Evolutionary conservation across 2,113 vertebrate genomes (phyloP).

Genomic region (Brienomyrus brachyistius): DNA sequence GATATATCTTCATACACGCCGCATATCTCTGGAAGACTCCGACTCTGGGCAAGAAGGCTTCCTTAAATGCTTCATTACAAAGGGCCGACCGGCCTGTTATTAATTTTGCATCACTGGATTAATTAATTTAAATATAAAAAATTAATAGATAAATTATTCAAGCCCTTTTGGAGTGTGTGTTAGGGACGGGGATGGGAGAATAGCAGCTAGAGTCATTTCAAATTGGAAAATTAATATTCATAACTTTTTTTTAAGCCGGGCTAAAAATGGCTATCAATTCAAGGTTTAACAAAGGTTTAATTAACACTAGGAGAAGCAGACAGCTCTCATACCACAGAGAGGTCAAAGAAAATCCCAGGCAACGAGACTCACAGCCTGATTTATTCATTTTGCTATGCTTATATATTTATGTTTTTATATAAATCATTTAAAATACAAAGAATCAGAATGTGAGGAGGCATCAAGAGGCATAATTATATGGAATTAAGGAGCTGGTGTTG

Average conservation of each 20-base stretch:
- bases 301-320: conserved; percentile 43
- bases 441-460: background rate
- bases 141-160: conserved; percentile 91
- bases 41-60: conserved; percentile 40
- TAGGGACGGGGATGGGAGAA: conserved; percentile 49
- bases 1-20: conserved; percentile 37
- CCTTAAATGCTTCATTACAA: conserved; percentile 54
- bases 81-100: conserved; percentile 56
- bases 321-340: conserved; percentile 26
- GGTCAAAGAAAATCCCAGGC: conserved; percentile 21
- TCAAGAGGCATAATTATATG: background rate
- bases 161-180: conserved; percentile 56
- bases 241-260: conserved; percentile 72
- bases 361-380: conserved; percentile 22
- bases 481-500: background rate
- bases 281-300: conserved; percentile 37
- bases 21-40: conserved; percentile 34
- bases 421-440: conserved; percentile 12
- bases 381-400: conserved; percentile 2
- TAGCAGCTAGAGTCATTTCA: conserved; percentile 56
- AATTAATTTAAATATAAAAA: conserved; percentile 85
- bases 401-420: background rate
- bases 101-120: conserved; percentile 80
- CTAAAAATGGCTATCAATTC: conserved; percentile 58
- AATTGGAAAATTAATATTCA: conserved; percentile 90